A percentile compares a stretch with the other conserved stretches of the same genome.
These are phyloP conservation scores for Pocillopora grandis DNA, from an alignment of 92 coral and sea anemone genomes.

Conservation along the genomic window DNA sequence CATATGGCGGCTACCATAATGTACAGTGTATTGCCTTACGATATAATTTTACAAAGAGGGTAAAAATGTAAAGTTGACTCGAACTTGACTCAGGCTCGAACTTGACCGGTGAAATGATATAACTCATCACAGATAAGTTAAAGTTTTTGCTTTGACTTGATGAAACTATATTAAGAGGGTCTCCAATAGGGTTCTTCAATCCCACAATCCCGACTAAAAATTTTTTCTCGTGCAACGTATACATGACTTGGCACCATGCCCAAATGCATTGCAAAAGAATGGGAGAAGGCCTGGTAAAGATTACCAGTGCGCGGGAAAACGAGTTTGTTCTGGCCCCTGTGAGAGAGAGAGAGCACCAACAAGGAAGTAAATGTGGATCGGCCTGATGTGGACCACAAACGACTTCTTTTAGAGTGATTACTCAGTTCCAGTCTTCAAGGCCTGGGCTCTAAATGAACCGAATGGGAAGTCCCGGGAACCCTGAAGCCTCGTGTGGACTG, in stretches of 20 bases:
- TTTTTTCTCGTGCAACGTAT: too few relatives aligned
- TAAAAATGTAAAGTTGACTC: too few relatives aligned
- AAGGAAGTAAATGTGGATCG: background rate
- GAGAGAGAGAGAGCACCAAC: background rate
- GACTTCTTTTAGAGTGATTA: constrained; percentile 5
- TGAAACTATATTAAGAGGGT: too few relatives aligned
- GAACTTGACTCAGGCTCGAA: too few relatives aligned
- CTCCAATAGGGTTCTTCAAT: too few relatives aligned
- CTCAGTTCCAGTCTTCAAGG: constrained; percentile 13
- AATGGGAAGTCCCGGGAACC: constrained; percentile 6
- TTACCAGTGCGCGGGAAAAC: constrained; percentile 19
- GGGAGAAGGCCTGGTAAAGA: background rate
- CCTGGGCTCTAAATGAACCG: constrained; percentile 30
- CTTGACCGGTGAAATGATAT: too few relatives aligned
- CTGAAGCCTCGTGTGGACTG: constrained; percentile 20
- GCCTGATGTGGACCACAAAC: background rate
- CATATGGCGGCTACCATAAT: too few relatives aligned
- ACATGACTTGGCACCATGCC: constrained; percentile 2
- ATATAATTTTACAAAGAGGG: too few relatives aligned
- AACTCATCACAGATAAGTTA: too few relatives aligned
- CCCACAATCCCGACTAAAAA: too few relatives aligned
- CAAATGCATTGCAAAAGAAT: background rate
- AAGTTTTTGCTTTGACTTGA: too few relatives aligned
- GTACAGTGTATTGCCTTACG: too few relatives aligned
- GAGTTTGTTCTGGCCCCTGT: constrained; percentile 19